Evolutionary conservation across 2,797 vertebrate species (phyloP), one percentile per base, ranked within the genome.

Genomic region (Morus bassanus): DNA sequence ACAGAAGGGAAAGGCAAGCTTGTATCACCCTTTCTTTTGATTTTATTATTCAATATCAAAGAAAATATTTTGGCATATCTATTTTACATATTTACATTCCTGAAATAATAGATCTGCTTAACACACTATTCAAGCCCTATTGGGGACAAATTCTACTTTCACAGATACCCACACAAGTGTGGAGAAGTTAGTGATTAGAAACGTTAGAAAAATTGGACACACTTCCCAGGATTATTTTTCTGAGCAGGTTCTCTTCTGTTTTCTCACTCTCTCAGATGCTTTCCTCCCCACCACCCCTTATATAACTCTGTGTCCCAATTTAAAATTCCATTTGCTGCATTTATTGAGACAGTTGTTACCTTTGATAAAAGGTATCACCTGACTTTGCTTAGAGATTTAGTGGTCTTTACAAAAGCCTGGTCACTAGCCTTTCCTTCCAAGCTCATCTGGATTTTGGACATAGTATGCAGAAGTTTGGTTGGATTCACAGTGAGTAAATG

Each of bases 21-120:
- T 39, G 31, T 54, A 39, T 64, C 48, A 41, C 27, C 50, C 85
- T 74, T 63, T 72, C 78, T 80, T 93, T 95, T 91, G 60, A 89
- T 86, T 90, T 84, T 95, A 94, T 93, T 95, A 96, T 86, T 91
- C 69, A 24, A 97, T 90, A 95, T 92, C 85, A 96, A 96, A 97
- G 87, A 93, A 96, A 97, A 89, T 93, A 92, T 82, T 90, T 95
- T 91, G 83, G 85, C 65, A 88, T 76, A 91, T 82, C 74, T 73
- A 43, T 87, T 97, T 93, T 77, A 86, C 31, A 69, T 94, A 75
- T 85, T 95, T 95, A 91, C 25, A 37, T 67, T 89, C 65, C 68
- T 75, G 73, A 97, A 95, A 93, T 82, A 93, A 95, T 95, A 83
- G 41, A 91, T 91, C 85, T 79, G 63, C 76, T 95, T 86, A 91